Conservation (phyloP, 2,113 vertebrate genomes). For the Ammodytes dubius region DNA sequence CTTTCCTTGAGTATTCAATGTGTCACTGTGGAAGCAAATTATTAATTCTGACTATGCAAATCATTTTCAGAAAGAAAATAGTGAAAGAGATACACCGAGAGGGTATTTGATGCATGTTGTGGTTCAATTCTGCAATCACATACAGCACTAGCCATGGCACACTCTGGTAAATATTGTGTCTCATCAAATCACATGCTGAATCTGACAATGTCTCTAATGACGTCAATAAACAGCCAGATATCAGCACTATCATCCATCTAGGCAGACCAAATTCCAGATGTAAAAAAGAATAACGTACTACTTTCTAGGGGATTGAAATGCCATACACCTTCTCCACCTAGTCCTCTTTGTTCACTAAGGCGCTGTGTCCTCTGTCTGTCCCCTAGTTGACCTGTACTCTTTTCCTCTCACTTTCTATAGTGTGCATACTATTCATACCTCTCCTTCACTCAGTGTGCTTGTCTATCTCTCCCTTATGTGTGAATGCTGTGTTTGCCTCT, state of each 20-base stretch:
- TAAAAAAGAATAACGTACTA: not conserved
- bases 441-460: too few species aligned
- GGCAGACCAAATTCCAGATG: not conserved
- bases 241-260: not conserved
- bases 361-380: too few species aligned
- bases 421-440: too few species aligned
- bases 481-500: too few species aligned
- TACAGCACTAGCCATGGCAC: not conserved
- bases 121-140: constrained; percentile 26
- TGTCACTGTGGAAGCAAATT: not conserved
- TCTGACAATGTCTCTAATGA: constrained; percentile 3
- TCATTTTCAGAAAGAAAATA: not conserved
- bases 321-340: not conserved
- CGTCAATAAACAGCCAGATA: constrained; percentile 6
- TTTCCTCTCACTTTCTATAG: too few species aligned
- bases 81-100: not conserved
- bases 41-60: not conserved
- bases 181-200: not conserved
- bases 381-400: too few species aligned
- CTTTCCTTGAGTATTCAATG: not conserved
- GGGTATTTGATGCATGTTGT: constrained; percentile 12
- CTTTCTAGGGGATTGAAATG: not conserved
- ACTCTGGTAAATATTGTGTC: not conserved
- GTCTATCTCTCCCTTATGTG: too few species aligned
- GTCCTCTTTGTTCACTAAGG: too few species aligned